Evolutionary conservation across 2,113 vertebrate species (phyloP), one percentile per base, ranked within the genome.

Genomic region (Mustela nigripes): DNA sequence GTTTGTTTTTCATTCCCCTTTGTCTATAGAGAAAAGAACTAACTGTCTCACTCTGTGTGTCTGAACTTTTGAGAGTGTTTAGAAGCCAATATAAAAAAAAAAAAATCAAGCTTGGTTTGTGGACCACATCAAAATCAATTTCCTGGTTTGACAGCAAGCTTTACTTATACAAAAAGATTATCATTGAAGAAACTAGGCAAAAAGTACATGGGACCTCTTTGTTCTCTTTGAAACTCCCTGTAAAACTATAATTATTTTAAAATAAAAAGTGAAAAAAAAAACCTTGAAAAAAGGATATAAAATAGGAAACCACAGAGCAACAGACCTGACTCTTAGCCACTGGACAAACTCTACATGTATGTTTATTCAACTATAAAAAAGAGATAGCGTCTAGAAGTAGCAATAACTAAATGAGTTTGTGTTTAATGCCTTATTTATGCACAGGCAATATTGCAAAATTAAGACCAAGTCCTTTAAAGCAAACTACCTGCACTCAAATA

Each of bases 181-280:
- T 24, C 4, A 16, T 9, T n/a, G n/a, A 62, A 8, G 24, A 88
- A 6, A 79, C 33, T 36, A 84, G n/a, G 5, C 31, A 80, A 92
- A 26, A 6, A 6, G 24, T 78, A 10, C 33, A 42, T 42, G 53
- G 16, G 24, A 67, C 36, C 53, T 73, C 6, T 91, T n/a, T 69
- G 36, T 45, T 73, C 10, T 48, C n/a, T 85, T 82, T 58, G 42
- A 63, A 94, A 96, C 5, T 48, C 19, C 53, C 19, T 42, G 18
- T 62, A 63, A 63, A 63, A 28, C 58, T 42, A 63, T 4, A 89
- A 73, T 78, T 69, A 67, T 63, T 95, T 97, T 45, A 33, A 95
- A 82, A 94, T 7, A 63, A 94, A 76, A 53, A 90, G 2, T 8
- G 28, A 65, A 84, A 63, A 31, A 36, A 36, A 21, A 53, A 67